phyloP scores from a whole-genome alignment of 2,888 invertebrate species.

The Macroteleia sp. region DNA sequence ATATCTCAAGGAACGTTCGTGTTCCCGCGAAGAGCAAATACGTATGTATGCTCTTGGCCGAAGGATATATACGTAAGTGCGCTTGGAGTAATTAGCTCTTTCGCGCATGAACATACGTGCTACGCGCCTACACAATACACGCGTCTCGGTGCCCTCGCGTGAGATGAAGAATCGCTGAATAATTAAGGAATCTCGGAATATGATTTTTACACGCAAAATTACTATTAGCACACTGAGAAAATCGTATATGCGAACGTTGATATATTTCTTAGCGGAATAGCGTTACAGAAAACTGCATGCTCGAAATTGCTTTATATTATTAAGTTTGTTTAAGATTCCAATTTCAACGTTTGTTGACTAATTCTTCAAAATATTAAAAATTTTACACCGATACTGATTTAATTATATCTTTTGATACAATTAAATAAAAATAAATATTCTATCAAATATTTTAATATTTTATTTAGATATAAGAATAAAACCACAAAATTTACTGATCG shows the following conservation, averaged over 20 bases:
- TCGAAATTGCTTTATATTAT: slow-evolving; percentile 17
- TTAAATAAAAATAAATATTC: too few relatives aligned
- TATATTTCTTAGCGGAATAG: slow-evolving; percentile 20
- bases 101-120: slow-evolving; percentile 53
- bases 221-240: slow-evolving; percentile 42
- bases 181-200: slow-evolving; percentile 47
- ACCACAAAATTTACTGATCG: too few relatives aligned
- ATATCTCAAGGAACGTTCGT: slow-evolving; percentile 39
- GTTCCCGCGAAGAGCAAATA: slow-evolving; percentile 34
- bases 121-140: slow-evolving; percentile 54
- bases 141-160: slow-evolving; percentile 40
- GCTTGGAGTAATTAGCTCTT: slow-evolving; percentile 56
- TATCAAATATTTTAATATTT: too few relatives aligned
- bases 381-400: too few relatives aligned
- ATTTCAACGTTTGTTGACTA: too few relatives aligned
- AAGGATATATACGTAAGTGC: slow-evolving; percentile 42
- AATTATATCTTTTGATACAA: too few relatives aligned
- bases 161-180: slow-evolving; percentile 55
- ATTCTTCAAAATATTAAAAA: too few relatives aligned
- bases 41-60: slow-evolving; percentile 14
- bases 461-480: too few relatives aligned
- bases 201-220: slow-evolving; percentile 46
- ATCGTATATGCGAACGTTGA: slow-evolving; percentile 24
- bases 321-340: too few relatives aligned
- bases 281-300: neutral